A percentile compares a stretch with the other conserved stretches of the same genome.
phyloP scores from a whole-genome alignment of 2,113 vertebrate genomes.

The Neolamprologus toae region DNA sequence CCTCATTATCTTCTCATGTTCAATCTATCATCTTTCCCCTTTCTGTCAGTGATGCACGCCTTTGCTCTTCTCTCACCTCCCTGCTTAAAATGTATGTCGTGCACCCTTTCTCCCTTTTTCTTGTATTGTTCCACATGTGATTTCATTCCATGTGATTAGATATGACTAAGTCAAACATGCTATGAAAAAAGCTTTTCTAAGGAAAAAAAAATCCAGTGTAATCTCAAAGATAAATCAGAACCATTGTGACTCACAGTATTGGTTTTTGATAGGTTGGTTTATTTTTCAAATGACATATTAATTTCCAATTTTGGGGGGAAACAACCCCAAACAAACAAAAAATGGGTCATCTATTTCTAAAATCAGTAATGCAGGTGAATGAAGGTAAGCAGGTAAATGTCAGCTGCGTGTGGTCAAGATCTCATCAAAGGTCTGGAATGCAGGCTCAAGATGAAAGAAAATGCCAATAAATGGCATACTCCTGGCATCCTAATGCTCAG shows the following conservation, averaged over 20 bases:
- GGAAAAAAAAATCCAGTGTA: background rate
- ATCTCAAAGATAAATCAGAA: background rate
- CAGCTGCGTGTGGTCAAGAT: background rate
- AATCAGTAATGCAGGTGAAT: background rate
- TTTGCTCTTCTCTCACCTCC: background rate
- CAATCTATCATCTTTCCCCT: constrained; percentile 23
- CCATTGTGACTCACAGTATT: background rate
- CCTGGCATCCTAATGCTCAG: background rate
- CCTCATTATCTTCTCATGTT: constrained; percentile 54
- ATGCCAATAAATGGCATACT: background rate
- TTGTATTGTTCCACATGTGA: background rate
- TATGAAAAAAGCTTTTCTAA: background rate
- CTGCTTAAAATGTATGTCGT: background rate
- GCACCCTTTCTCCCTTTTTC: background rate
- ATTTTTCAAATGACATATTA: background rate
- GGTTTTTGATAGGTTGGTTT: background rate
- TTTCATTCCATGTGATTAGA: background rate
- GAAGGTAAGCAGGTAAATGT: background rate
- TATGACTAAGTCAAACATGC: background rate
- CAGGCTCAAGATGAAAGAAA: background rate
- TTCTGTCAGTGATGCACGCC: background rate
- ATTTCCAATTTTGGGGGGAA: background rate
- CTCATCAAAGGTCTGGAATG: background rate
- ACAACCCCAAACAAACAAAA: background rate
- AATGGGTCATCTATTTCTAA: background rate